Base-by-base conservation (phyloP, 2,797 vertebrate species). In the Triplophysa yarkandensis region DNA sequence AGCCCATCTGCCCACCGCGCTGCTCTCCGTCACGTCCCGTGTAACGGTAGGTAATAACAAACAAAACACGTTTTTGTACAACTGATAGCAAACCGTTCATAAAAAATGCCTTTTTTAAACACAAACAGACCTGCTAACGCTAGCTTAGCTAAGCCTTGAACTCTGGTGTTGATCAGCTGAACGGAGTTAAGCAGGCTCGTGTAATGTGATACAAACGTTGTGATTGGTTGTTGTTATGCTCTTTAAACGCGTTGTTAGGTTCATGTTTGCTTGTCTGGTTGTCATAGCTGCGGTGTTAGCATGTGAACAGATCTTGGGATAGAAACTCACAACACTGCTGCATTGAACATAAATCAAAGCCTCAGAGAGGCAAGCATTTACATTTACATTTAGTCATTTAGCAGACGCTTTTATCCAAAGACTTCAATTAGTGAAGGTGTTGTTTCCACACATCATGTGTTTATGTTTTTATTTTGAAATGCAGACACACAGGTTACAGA, bases 201-300 rank as follows among this genome's bases (percentile, higher is more conserved):
- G 52, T 60, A 28, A 43, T 55, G 10, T 27, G 28, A 58, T 58
- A 50, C 9, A 34, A n/a, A 5, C 14, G 30, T 2, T 48, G 28
- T 44, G 52, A 39, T 68, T 60, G 10, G 41, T 48, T 55, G n/a
- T 30, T 55, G 63, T 58, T 11, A 43, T 46, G 39, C 5, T 63
- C 13, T 21, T 25, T 60, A 30, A 55, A 71, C 14, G 46, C n/a
- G 55, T 44, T 68, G 62, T 62, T 32, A 68, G 2, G 73, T 50
- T 30, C 4, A 36, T 28, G 64, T 50, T 50, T 75, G 30, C n/a
- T 19, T 34, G 48, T 68, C 48, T 76, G 70, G 80, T 81, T 76
- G 80, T 70, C 68, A 78, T 81, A 72, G 80, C 46, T 44, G 70
- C 72, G 6, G 57, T 21, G 76, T 81, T 63, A 66, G 54, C 70